Base-by-base conservation (phyloP, 2,113 vertebrate genomes). In the Hemibagrus wyckioides region DNA sequence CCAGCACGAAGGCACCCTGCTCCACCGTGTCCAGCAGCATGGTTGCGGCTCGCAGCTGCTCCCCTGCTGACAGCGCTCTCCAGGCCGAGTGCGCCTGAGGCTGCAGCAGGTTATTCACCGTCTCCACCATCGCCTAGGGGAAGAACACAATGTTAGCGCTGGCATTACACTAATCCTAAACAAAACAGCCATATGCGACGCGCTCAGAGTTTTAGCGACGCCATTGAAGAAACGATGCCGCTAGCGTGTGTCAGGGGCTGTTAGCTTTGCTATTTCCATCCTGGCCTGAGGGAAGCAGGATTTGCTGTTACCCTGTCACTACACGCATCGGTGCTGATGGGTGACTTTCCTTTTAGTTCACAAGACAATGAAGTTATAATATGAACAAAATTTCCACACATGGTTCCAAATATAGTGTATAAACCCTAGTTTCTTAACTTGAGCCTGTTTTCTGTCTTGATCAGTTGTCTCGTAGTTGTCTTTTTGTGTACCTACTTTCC, bases 71-170 rank as follows among this genome's bases (percentile, higher is more conserved):
- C 86, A 99, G 94, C 88, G 97, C 97, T 91, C 92, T 95, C 98
- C 98, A 99, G 0, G 97, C 98, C 0, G 95, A 94, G 92, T 96
- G 94, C 48, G 98, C 97, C 91, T 97, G 96, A 0, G 97, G 97
- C 92, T 99, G 97, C 71, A 99, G 96, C 76, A 99, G 93, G 92
- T 99, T 99, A 94, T 99, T 99, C 91, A 99, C 98, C 0, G 98
- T 99, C 95, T 99, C 98, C 88, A 99, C 97, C 98, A 99, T 99
- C 36, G 98, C 98, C 98, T 99, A 92, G 19, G 33, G 65, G 33
- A 65, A 15, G 15, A 88, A 71, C 39, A 83, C 36, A 61, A 67
- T 48, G 44, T 82, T 81, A 89, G 25, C 17, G 69, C 50, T 19
- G 59, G 30, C 30, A 77, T 52, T 33, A 80, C 50, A 48, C 25